Evolutionary conservation across 1,140 invertebrate species (phyloP).

Genomic region (Rhagoletis pomonella): DNA sequence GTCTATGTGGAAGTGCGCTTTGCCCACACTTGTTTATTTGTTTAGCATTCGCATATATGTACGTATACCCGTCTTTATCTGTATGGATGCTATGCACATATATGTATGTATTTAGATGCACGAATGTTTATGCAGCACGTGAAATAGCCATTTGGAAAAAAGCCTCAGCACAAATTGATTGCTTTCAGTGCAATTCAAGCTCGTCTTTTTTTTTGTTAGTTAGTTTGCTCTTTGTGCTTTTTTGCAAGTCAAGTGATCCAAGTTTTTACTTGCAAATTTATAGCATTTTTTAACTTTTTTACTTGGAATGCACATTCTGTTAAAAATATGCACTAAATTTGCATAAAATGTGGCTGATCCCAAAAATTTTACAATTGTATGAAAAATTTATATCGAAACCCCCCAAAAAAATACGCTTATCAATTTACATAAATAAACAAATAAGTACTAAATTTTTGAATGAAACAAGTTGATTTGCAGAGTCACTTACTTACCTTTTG

Average conservation of each 20-base stretch:
- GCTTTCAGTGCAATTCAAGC: neutral
- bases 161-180: constrained; percentile 13
- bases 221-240: neutral
- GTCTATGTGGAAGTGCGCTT: neutral
- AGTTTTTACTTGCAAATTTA: neutral
- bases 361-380: too few relatives aligned
- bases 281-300: neutral
- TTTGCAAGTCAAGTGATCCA: neutral
- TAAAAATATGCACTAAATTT: neutral
- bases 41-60: neutral
- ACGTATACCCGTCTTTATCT: too few relatives aligned
- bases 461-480: too few relatives aligned
- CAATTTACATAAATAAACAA: too few relatives aligned
- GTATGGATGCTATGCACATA: too few relatives aligned
- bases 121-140: constrained; percentile 6
- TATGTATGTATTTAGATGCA: neutral
- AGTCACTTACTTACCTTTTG: too few relatives aligned
- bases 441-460: too few relatives aligned
- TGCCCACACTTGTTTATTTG: neutral
- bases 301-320: neutral
- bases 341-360: neutral
- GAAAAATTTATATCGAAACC: too few relatives aligned
- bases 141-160: neutral
- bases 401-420: too few relatives aligned
- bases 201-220: neutral